Base-by-base conservation (phyloP, 2,888 invertebrate genomes). In the Diarsia rubi region DNA sequence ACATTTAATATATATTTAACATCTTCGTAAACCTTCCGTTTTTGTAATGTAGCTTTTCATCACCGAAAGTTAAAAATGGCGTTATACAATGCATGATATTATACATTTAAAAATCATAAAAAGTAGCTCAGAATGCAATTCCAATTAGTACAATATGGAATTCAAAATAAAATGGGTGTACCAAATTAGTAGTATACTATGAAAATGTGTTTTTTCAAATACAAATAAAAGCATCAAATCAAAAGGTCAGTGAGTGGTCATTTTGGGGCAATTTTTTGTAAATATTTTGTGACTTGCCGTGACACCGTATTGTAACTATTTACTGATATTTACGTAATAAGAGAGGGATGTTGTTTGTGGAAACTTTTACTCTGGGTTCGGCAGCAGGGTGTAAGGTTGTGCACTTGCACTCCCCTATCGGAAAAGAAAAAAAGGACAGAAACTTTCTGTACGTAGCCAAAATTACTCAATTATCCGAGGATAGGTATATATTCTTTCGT, bases 151-250 rank as follows among this genome's bases (percentile, higher is more conserved):
- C 37, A 64, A 74, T 54, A n/a, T 73, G 54, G 67, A 63, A 80
- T 68, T 69, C 44, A 63, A 59, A 65, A 42, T 60, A 68, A 60
- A 54, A 64, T 49, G 27, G 37, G 42, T 57, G n/a, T 60, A 47
- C 21, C 64, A 47, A 75, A 75, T 80, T 70, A n/a, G 37, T 71
- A 68, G n/a, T n/a, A 54, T 63, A n/a, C 11, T 4, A 27, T 24
- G 52, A 57, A 69, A 44, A 44, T 64, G n/a, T 70, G 27, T 49
- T 37, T 45, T 37, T 21, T 19, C 21, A 21, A 14, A 14, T 52
- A 37, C 60, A 27, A 62, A 42, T 44, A 42, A 59, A 63, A 54
- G 42, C 31, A 69, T 60, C 42, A 16, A 24, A n/a, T 73, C n/a
- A 73, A 44, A 37, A 19, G 81, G 81, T 63, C 57, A 8, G 47